Conservation (phyloP, 2,797 vertebrate species). For the Gouania willdenowi region DNA sequence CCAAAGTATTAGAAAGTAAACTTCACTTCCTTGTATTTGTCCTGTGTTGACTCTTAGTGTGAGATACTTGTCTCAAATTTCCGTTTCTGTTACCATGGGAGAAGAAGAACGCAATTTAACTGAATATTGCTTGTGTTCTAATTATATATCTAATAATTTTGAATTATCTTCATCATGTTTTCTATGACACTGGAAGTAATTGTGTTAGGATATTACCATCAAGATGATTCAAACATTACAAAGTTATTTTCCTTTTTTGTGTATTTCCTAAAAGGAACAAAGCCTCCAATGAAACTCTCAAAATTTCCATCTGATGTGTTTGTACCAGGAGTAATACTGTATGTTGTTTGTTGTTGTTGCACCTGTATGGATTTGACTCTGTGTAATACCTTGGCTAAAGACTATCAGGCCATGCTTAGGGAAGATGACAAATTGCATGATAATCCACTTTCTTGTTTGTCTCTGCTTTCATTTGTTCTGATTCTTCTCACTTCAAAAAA, state of each 20-base stretch:
- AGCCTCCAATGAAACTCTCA: no score
- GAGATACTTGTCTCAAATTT: conserved; percentile 23
- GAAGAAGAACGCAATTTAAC: conserved; percentile 32
- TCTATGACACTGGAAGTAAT: conserved; percentile 34
- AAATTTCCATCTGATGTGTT: no score
- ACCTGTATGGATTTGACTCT: conserved; percentile 7
- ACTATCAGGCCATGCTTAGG: conserved; percentile 21
- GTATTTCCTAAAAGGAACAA: no score
- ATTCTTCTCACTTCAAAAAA: conserved; percentile 27
- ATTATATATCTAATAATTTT: conserved; percentile 54
- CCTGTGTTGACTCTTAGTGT: conserved; percentile 1
- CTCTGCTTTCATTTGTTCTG: conserved; percentile 25
- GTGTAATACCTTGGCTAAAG: conserved; percentile 9
- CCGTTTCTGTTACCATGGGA: conserved; percentile 23
- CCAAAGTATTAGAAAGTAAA: neutral
- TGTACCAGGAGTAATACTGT: no score
- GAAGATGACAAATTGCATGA: conserved; percentile 17
- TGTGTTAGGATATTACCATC: conserved; percentile 52
- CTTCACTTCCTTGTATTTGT: conserved; percentile 7
- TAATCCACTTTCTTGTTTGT: conserved; percentile 21
- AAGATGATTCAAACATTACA: no score
- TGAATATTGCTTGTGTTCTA: conserved; percentile 31
- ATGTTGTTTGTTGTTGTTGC: no score
- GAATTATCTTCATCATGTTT: conserved; percentile 17
- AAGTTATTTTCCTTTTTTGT: no score